A percentile compares a stretch with the other conserved stretches of the same genome.
phyloP scores from a whole-genome alignment of 2,888 invertebrate genomes.

The Torymus auratus region DNA sequence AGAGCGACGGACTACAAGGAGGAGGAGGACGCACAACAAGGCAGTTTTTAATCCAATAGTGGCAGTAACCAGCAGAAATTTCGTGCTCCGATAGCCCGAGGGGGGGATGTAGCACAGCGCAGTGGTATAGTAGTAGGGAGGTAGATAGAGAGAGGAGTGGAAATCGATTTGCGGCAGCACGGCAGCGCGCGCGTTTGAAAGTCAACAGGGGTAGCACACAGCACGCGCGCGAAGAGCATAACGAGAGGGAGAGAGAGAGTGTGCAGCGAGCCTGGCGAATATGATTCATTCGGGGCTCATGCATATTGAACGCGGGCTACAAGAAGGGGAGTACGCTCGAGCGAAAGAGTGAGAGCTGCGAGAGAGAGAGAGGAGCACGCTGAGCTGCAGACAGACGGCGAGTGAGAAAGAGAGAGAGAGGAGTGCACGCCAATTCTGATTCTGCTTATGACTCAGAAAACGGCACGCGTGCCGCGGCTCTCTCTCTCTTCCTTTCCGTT shows the following conservation, averaged over 20 bases:
- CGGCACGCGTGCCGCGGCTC: slow-evolving; percentile 32
- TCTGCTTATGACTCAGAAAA: slow-evolving; percentile 49
- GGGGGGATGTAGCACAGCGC: neutral
- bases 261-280: slow-evolving; percentile 45
- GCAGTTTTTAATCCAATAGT: slow-evolving; percentile 42
- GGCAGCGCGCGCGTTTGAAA: slow-evolving; percentile 40
- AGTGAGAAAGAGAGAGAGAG: neutral
- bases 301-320: slow-evolving; percentile 69
- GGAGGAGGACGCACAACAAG: neutral
- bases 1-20: too few species aligned
- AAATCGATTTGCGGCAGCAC: slow-evolving; percentile 48
- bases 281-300: slow-evolving; percentile 64
- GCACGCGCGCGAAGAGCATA: neutral
- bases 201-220: slow-evolving; percentile 37
- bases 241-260: slow-evolving; percentile 15
- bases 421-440: slow-evolving; percentile 31
- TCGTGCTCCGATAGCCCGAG: slow-evolving; percentile 1
- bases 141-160: slow-evolving; percentile 4
- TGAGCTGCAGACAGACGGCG: neutral
- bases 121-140: neutral
- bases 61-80: slow-evolving; percentile 10
- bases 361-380: neutral
- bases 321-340: slow-evolving; percentile 6
- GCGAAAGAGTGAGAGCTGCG: slow-evolving; percentile 15
- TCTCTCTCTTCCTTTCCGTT: neutral